A percentile compares a stretch with the other conserved stretches of the same genome.
phyloP scores from a whole-genome alignment of 2,888 invertebrate genomes.

The Gastracanthus pulcherrimus region DNA sequence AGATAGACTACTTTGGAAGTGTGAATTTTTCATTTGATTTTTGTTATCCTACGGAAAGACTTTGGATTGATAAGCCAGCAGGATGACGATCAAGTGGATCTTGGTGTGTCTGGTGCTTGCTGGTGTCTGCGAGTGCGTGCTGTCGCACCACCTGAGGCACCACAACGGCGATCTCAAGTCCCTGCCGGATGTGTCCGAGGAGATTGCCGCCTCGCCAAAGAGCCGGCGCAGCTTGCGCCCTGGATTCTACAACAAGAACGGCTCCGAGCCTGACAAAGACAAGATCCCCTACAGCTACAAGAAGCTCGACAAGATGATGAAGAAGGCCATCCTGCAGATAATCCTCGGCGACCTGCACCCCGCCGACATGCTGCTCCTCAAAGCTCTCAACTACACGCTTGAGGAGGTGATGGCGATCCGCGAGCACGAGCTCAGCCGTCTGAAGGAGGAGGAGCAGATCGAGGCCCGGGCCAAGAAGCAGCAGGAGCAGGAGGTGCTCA shows the following conservation, averaged over 20 bases:
- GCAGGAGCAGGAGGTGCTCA: slow-evolving; percentile 22
- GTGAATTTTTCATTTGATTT: neutral
- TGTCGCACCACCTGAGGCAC: slow-evolving; percentile 45
- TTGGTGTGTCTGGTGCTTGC: slow-evolving; percentile 20
- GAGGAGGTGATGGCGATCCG: slow-evolving; percentile 72
- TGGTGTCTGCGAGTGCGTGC: slow-evolving; percentile 14
- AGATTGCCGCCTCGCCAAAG: slow-evolving; percentile 30
- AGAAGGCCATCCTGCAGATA: slow-evolving; percentile 73
- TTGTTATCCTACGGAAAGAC: neutral
- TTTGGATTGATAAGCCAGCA: too few species aligned
- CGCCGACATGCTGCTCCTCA: slow-evolving; percentile 70
- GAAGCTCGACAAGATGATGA: slow-evolving; percentile 72
- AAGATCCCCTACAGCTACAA: slow-evolving; percentile 67
- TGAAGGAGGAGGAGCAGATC: slow-evolving; percentile 62
- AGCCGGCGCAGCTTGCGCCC: slow-evolving; percentile 50
- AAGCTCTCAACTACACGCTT: slow-evolving; percentile 72
- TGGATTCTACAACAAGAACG: slow-evolving; percentile 48
- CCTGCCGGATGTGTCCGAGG: neutral
- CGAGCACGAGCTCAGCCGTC: slow-evolving; percentile 67
- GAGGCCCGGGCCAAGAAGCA: slow-evolving; percentile 25
- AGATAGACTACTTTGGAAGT: neutral
- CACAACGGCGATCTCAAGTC: slow-evolving; percentile 23
- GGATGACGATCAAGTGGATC: slow-evolving; percentile 4
- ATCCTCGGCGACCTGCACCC: slow-evolving; percentile 72
- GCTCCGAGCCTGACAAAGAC: slow-evolving; percentile 52